Percentiles rank a stretch among this genome's conserved stretches.
Evolutionary conservation across 2,797 vertebrate genomes (phyloP).

Genomic region (Tinamus major): DNA sequence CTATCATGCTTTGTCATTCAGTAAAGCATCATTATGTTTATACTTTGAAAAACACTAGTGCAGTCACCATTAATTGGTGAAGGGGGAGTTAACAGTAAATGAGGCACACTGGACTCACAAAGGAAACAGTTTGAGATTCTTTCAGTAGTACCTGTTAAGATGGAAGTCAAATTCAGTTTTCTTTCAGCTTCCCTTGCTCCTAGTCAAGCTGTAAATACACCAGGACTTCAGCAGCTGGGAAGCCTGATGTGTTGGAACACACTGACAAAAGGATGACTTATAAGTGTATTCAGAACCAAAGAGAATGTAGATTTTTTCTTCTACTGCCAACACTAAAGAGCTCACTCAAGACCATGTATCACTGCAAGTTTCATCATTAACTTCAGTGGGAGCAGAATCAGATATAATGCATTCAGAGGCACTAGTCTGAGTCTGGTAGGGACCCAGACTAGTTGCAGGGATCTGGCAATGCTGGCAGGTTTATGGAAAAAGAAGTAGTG

Average conservation of each 20-base stretch:
- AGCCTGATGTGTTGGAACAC: neutral
- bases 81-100: neutral
- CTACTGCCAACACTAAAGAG: neutral
- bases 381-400: neutral
- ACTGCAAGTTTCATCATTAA: neutral
- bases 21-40: neutral
- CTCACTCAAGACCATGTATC: neutral
- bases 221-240: neutral
- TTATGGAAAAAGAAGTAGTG: neutral
- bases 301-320: neutral
- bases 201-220: neutral
- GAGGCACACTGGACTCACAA: neutral
- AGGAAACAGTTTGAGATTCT: neutral
- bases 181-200: neutral
- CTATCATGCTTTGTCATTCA: neutral
- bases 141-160: neutral
- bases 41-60: neutral
- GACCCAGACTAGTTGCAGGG: neutral
- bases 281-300: neutral
- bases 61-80: conserved; percentile 25
- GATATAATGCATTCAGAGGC: neutral
- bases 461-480: neutral
- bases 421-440: neutral
- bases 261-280: neutral
- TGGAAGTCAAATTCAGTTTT: neutral